Evolutionary conservation across 1,140 invertebrate species (phyloP).

Genomic region (Nixonia krombeini): DNA sequence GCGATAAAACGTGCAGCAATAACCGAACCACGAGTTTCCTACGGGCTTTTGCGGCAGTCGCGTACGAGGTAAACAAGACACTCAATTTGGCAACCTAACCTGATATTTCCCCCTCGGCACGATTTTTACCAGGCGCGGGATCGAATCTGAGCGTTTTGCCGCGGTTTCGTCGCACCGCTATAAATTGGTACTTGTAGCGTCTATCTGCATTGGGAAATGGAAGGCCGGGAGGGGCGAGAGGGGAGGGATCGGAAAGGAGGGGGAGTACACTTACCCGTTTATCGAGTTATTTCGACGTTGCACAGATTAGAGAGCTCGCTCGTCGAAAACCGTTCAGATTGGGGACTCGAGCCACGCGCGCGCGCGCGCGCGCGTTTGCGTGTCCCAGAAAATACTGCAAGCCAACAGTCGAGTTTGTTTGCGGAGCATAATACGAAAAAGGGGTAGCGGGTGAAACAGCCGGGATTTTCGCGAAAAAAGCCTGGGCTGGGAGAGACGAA

Average conservation of each 20-base stretch:
- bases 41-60: no score
- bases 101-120: no score
- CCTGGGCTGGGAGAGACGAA: no score
- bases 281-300: conserved; percentile 16
- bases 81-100: no score
- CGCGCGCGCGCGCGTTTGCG: not conserved
- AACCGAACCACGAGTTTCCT: no score
- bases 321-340: conserved; percentile 12
- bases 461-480: no score
- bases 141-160: conserved; percentile 13
- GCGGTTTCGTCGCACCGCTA: conserved; percentile 1
- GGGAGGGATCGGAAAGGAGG: no score
- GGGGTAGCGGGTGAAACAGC: no score
- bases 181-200: conserved; percentile 1
- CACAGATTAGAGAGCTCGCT: conserved; percentile 14
- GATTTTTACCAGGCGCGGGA: conserved; percentile 7
- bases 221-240: no score
- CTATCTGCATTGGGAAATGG: not conserved
- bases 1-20: no score
- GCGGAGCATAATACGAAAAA: conserved; percentile 9
- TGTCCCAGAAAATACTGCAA: conserved; percentile 6
- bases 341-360: not conserved
- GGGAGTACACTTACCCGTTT: conserved; percentile 6
- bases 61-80: no score
- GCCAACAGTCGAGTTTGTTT: conserved; percentile 9